Evolutionary conservation across 2,888 invertebrate species (phyloP).

Genomic region (Poecilus cupreus): DNA sequence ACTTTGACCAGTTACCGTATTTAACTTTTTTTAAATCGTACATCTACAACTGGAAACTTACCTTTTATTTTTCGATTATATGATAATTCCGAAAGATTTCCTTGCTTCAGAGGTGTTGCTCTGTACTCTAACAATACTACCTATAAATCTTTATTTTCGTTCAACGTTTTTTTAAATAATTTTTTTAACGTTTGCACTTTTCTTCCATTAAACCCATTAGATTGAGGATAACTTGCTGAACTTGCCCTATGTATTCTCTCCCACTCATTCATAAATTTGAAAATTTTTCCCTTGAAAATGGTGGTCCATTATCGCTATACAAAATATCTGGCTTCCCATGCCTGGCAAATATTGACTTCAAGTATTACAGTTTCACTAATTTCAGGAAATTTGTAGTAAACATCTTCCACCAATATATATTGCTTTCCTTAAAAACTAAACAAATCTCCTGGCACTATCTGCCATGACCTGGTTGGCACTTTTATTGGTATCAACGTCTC

Average conservation of each 20-base stretch:
- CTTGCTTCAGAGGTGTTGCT: too few species aligned
- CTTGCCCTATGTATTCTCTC: slow-evolving; percentile 61
- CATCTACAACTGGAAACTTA: not conserved
- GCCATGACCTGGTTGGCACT: slow-evolving; percentile 63
- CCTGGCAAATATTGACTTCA: too few species aligned
- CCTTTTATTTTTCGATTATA: not conserved
- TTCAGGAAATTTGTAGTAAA: slow-evolving; percentile 64
- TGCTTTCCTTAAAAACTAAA: slow-evolving; percentile 61
- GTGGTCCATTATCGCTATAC: too few species aligned
- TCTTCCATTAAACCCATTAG: slow-evolving; percentile 62
- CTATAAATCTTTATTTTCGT: slow-evolving; percentile 52
- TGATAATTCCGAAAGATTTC: too few species aligned
- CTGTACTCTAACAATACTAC: slow-evolving; percentile 51
- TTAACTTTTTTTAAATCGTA: not conserved
- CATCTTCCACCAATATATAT: slow-evolving; percentile 64
- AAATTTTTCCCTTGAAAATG: slow-evolving; percentile 60
- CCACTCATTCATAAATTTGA: too few species aligned
- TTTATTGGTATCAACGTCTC: slow-evolving; percentile 60
- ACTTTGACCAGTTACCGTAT: not conserved
- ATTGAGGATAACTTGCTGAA: slow-evolving; percentile 61
- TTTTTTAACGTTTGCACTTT: slow-evolving; percentile 63
- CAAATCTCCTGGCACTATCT: slow-evolving; percentile 62
- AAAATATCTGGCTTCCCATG: too few species aligned
- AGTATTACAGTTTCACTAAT: slow-evolving; percentile 60
- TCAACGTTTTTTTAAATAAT: slow-evolving; percentile 61